These are phyloP conservation scores for Drosophila putrida DNA, from an alignment of 2,888 invertebrate genomes.

Conservation along the genomic window DNA sequence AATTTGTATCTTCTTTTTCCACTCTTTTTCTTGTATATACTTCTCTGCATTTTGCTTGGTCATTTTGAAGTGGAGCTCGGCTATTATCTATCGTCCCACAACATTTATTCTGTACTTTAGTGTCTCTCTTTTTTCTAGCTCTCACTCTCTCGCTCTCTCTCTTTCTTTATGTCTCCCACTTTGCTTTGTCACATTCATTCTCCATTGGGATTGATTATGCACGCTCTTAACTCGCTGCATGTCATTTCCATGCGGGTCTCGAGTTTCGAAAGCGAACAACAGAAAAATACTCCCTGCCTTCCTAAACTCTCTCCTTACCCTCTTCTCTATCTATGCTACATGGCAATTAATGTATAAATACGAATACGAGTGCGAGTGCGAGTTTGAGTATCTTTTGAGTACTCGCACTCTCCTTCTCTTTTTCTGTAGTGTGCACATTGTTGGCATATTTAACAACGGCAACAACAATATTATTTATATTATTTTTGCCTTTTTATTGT, in stretches of 20 bases:
- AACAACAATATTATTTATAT: constrained; percentile 20
- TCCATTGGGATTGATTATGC: constrained; percentile 65
- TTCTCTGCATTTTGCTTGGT: constrained; percentile 31
- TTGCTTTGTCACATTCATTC: constrained; percentile 52
- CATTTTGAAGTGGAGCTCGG: constrained; percentile 29
- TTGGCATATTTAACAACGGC: constrained; percentile 55
- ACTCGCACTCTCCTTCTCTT: constrained; percentile 29
- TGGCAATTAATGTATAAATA: constrained; percentile 68
- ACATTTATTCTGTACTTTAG: background rate
- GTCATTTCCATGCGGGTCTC: constrained; percentile 63
- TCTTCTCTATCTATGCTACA: constrained; percentile 35
- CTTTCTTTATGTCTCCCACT: constrained; percentile 10
- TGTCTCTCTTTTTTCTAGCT: background rate
- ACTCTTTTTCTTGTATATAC: background rate
- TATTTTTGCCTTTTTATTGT: constrained; percentile 24
- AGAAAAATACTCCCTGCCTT: constrained; percentile 12
- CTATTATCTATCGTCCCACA: constrained; percentile 31
- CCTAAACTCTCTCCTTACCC: background rate
- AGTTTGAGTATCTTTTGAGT: constrained; percentile 46
- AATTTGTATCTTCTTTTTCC: constrained; percentile 43
- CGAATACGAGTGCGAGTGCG: constrained; percentile 21
- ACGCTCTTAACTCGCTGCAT: constrained; percentile 62
- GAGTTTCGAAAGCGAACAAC: constrained; percentile 55
- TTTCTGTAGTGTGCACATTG: constrained; percentile 35
- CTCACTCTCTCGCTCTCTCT: background rate